Conservation (phyloP, 2,888 invertebrate species). For the Theristus sp. region DNA sequence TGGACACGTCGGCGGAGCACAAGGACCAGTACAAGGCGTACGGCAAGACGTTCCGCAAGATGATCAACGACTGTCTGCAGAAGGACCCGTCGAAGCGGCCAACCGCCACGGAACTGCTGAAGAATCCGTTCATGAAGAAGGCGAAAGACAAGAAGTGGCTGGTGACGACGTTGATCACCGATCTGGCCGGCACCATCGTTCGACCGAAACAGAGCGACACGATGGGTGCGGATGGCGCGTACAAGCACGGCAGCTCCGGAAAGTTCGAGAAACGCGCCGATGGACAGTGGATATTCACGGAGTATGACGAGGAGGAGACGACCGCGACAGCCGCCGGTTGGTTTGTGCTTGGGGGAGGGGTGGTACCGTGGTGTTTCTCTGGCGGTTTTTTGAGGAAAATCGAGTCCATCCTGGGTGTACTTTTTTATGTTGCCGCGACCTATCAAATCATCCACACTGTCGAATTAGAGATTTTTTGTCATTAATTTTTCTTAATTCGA, state of each 20-base stretch:
- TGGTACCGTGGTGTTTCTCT: too few species aligned
- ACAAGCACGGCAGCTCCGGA: not conserved
- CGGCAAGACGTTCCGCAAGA: constrained; percentile 87
- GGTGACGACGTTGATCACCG: constrained; percentile 23
- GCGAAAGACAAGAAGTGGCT: constrained; percentile 45
- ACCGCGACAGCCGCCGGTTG: too few species aligned
- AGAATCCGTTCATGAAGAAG: constrained; percentile 93
- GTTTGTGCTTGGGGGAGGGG: too few species aligned
- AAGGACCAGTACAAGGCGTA: constrained; percentile 95
- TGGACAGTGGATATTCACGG: constrained; percentile 1
- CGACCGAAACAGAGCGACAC: constrained; percentile 10
- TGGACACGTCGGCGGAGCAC: constrained; percentile 83
- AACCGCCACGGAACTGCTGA: constrained; percentile 78
- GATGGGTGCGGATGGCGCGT: not conserved
- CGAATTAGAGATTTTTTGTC: too few species aligned
- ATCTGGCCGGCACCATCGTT: constrained; percentile 15
- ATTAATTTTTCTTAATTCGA: too few species aligned
- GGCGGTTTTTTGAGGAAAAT: too few species aligned
- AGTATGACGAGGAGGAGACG: not conserved
- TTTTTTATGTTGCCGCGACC: too few species aligned
- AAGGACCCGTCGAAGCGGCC: constrained; percentile 41
- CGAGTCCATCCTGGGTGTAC: too few species aligned
- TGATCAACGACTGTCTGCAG: constrained; percentile 74
- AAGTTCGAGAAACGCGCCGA: not conserved
- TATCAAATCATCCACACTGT: too few species aligned